Conservation (phyloP, 2,797 vertebrate species). For the Malacoctenus gilli region DNA sequence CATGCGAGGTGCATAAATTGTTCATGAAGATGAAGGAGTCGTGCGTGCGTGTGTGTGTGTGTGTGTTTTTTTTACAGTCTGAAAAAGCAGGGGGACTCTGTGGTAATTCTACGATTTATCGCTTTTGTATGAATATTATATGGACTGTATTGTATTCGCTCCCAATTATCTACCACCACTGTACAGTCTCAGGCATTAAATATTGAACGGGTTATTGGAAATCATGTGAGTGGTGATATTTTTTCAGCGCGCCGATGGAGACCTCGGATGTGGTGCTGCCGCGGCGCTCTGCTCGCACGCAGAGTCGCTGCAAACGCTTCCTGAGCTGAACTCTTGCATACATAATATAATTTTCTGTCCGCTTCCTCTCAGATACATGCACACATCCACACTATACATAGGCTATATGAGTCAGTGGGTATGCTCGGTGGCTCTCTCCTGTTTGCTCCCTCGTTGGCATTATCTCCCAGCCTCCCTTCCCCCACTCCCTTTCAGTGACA, state of each 20-base stretch:
- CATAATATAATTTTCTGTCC: slow-evolving; percentile 67
- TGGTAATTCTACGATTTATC: slow-evolving; percentile 38
- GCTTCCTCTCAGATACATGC: slow-evolving; percentile 53
- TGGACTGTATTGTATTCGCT: slow-evolving; percentile 23
- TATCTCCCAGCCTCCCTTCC: slow-evolving; percentile 77
- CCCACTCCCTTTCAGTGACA: slow-evolving; percentile 82
- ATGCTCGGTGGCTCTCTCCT: slow-evolving; percentile 59
- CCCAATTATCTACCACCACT: slow-evolving; percentile 29
- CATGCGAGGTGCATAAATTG: slow-evolving; percentile 5
- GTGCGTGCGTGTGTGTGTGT: no score
- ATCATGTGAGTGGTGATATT: slow-evolving; percentile 58
- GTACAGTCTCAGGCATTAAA: slow-evolving; percentile 55
- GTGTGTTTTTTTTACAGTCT: slow-evolving; percentile 15
- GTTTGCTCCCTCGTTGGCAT: slow-evolving; percentile 72
- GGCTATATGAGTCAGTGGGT: slow-evolving; percentile 74
- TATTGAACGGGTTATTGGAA: slow-evolving; percentile 58
- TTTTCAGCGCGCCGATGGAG: slow-evolving; percentile 41
- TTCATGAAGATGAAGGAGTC: slow-evolving; percentile 1
- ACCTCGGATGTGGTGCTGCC: slow-evolving; percentile 33
- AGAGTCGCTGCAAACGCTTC: slow-evolving; percentile 42
- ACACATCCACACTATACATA: slow-evolving; percentile 44
- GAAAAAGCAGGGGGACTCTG: slow-evolving; percentile 22
- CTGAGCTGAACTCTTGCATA: slow-evolving; percentile 71
- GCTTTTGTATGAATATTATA: slow-evolving; percentile 47
- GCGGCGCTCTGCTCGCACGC: slow-evolving; percentile 17